Base-by-base conservation (phyloP, 2,888 invertebrate genomes). In the Agrilus mali region DNA sequence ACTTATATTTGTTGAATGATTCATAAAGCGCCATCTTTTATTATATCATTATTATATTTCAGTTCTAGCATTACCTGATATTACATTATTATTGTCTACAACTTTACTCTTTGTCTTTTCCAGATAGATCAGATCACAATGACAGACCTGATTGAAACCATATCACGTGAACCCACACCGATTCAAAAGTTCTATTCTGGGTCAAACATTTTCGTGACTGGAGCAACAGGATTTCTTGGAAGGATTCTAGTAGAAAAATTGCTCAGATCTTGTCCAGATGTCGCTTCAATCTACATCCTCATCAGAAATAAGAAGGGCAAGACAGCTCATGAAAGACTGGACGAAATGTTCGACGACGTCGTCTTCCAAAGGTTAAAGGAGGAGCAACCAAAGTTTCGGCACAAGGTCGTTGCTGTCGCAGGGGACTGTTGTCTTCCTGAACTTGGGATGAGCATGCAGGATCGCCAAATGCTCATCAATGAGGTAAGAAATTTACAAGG, bases 261-360 rank as follows among this genome's bases (percentile, higher is more conserved):
- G 33, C 60, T 79, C 17, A 67, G 78, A 38, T 66, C 69, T 13
- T 78, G 77, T 35, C 67, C 70, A 0, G 69, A 73, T 33, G 55
- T 77, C 5, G 66, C 69, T 27, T 66, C 69, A 12, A 65, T 78
- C 46, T 78, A 73, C 54, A 54, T 78, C 20, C 60, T 79, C 34
- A 65, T 78, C 15, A 63, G 79, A 38, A 59, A 67, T 27, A 79
- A 78, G 57, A 73, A 73, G 61, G 82, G 68, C 0, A 78, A 80
- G 58, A 75, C 78, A 51, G 69, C 78, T 35, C 73, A 76, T 50
- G 72, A 78, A 1, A 71, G 85, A 43, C 63, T 82, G 39, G 79
- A 79, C 10, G 75, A 78, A 50, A 70, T 84, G 13, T 80, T 83
- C 50, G 77, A 79, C 12, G 80, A 82, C 53, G 70, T 74, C 17